Evolutionary conservation across 2,797 vertebrate species (phyloP).

Genomic region (Alosa sapidissima): DNA sequence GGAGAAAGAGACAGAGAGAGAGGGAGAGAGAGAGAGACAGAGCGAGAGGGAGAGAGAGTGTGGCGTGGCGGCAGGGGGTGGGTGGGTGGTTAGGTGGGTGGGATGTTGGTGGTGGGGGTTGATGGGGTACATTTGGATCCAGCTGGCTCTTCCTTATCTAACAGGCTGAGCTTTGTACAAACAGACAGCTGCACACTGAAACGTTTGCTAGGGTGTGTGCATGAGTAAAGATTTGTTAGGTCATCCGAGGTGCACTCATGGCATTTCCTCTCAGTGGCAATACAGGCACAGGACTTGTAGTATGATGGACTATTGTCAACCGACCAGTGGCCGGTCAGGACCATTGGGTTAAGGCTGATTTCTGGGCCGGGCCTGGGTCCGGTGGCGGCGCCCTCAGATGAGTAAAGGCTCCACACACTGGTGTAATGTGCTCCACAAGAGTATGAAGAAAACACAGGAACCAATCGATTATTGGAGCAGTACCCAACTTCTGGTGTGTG

Average conservation of each 20-base stretch:
- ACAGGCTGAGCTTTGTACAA: conserved; percentile 86
- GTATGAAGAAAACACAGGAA: neutral
- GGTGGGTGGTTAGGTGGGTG: conserved; percentile 68
- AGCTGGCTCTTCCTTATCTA: conserved; percentile 85
- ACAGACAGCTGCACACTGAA: conserved; percentile 82
- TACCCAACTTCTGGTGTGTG: neutral
- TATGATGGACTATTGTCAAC: neutral
- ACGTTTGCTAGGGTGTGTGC: conserved; percentile 75
- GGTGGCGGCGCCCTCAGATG: neutral
- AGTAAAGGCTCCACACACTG: neutral
- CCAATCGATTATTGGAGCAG: neutral
- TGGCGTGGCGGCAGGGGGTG: conserved; percentile 71
- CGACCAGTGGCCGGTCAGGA: neutral
- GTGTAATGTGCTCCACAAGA: neutral
- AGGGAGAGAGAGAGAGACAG: neutral
- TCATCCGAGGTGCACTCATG: conserved; percentile 73
- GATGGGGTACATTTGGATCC: conserved; percentile 58
- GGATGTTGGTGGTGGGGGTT: conserved; percentile 47
- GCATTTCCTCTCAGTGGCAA: conserved; percentile 78
- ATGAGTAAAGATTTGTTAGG: conserved; percentile 69
- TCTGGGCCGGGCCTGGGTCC: neutral
- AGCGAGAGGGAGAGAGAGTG: neutral
- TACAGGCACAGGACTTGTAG: conserved; percentile 59
- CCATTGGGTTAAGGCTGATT: neutral
- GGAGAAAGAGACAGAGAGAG: no score